Base-by-base conservation (phyloP, 2,888 invertebrate genomes). In the Nemotelus nigrinus region DNA sequence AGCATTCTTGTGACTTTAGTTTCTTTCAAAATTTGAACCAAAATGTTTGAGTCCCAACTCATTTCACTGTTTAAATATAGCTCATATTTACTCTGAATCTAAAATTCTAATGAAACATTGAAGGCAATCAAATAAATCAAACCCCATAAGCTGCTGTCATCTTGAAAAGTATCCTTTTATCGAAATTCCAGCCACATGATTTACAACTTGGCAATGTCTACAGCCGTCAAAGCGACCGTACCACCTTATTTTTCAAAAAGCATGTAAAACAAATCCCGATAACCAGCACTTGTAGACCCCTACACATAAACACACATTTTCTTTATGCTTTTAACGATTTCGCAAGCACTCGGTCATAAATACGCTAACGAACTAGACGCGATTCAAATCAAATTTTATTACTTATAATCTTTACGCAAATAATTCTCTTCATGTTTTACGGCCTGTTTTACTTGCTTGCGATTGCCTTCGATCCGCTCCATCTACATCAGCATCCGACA, bases 331-430 rank as follows among this genome's bases (percentile, higher is more conserved):
- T 68, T 68, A 68, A 68, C 68, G 68, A 70, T 55, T 70, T 55
- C 55, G 70, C 70, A 70, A 70, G 55, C 53, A 70, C 25, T 25
- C 41, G 43, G 70, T 43, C 70, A 70, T 70, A 70, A 70, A 70
- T 53, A 4, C 39, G 55, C 70, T 70, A 70, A 70, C 70, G 70
- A 70, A 70, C 70, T 55, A 10, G 55, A 53, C 70, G 25, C 25
- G 55, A 70, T 70, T 70, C 70, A 43, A 53, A 55, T 70, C 70
- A 53, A 53, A 55, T 70, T 70, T 70, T 70, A 70, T 70, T 70
- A 50, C 70, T 70, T 70, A 55, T 70, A 55, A 55, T 70, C 70
- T 70, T 70, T 55, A 70, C 70, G 70, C 70, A 70, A 70, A 70
- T 70, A 70, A 70, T 43, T 70, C 53, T 45, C 55, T n/a, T 70